Conservation (phyloP, 2,888 invertebrate genomes). For the Cheiracanthium punctorium region DNA sequence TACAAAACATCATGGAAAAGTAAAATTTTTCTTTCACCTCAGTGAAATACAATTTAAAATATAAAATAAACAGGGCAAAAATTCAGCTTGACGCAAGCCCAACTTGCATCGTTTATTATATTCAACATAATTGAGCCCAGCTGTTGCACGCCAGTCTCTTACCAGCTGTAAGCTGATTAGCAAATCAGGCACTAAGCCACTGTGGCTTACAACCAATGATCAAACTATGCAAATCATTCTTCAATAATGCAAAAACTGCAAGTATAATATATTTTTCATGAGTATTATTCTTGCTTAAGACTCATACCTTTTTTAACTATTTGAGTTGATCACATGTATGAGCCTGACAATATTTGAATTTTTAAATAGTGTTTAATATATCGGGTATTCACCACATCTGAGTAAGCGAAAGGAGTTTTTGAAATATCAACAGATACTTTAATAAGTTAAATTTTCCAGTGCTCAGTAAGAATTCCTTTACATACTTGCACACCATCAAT, state of each 20-base stretch:
- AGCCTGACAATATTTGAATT: too few relatives aligned
- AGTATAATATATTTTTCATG: neutral
- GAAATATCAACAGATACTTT: neutral
- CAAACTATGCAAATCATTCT: conserved; percentile 42
- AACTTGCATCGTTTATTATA: conserved; percentile 62
- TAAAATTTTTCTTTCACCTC: conserved; percentile 52
- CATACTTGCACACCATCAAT: neutral
- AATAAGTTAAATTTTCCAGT: neutral
- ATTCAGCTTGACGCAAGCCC: conserved; percentile 55
- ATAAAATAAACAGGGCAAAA: conserved; percentile 63
- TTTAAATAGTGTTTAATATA: too few relatives aligned
- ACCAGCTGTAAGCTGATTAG: conserved; percentile 32
- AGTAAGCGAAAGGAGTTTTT: too few relatives aligned
- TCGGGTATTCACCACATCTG: too few relatives aligned
- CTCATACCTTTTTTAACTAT: neutral
- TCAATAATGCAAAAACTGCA: neutral
- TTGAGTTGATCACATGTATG: neutral
- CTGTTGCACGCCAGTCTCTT: conserved; percentile 47
- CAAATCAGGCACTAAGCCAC: conserved; percentile 61
- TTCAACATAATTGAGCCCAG: conserved; percentile 66
- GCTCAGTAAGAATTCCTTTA: neutral
- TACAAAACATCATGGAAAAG: conserved; percentile 61
- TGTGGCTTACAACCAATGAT: conserved; percentile 59
- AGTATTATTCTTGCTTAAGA: neutral
- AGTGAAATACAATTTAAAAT: conserved; percentile 54